Conservation (phyloP, 2,113 vertebrate genomes). For the Lophura nycthemera region DNA sequence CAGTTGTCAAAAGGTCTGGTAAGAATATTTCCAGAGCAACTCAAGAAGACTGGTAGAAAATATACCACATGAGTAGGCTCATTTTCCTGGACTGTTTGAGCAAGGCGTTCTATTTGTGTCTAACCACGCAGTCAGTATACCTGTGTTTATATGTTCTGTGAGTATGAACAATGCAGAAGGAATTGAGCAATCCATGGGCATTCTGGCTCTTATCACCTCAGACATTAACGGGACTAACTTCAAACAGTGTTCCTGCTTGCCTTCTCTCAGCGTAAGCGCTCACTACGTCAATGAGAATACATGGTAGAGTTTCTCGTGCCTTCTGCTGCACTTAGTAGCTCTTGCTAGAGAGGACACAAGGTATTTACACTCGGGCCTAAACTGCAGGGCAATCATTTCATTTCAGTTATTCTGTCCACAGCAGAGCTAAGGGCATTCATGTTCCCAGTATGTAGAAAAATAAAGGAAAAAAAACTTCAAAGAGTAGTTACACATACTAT, state of each 20-base stretch:
- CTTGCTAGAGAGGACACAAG: background rate
- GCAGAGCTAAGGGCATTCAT: background rate
- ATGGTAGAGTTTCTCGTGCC: background rate
- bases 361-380: background rate
- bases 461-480: background rate
- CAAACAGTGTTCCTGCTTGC: background rate
- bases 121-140: constrained; percentile 22
- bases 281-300: background rate
- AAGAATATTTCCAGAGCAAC: background rate
- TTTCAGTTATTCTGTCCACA: background rate
- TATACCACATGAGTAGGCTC: background rate
- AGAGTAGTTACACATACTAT: background rate
- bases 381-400: background rate
- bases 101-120: constrained; percentile 7
- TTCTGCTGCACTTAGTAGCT: background rate
- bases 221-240: constrained; percentile 32
- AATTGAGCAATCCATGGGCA: background rate
- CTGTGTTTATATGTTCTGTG: constrained; percentile 13
- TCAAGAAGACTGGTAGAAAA: background rate
- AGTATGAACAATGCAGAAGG: background rate
- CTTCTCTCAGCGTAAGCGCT: background rate
- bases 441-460: background rate
- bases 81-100: background rate
- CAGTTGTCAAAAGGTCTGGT: background rate
- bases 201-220: constrained; percentile 39